phyloP scores from a whole-genome alignment of 2,888 invertebrate genomes.

The Drosophila nr. perissopoda region DNA sequence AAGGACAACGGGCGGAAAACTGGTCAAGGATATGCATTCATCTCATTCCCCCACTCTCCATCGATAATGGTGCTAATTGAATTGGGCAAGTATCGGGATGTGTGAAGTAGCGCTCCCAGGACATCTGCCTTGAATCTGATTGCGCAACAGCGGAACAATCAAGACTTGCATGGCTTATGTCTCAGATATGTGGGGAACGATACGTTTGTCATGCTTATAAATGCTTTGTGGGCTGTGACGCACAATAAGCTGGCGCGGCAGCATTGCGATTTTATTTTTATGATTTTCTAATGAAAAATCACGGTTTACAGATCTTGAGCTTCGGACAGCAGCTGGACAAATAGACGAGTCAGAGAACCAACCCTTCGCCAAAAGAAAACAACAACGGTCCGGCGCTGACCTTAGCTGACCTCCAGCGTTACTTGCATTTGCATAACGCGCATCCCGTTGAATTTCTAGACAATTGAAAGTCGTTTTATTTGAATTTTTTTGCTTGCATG shows the following conservation, averaged over 20 bases:
- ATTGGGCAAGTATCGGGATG: conserved; percentile 66
- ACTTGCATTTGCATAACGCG: conserved; percentile 78
- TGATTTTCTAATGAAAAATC: conserved; percentile 77
- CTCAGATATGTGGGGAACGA: conserved; percentile 51
- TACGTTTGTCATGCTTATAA: conserved; percentile 62
- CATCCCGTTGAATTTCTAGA: conserved; percentile 49
- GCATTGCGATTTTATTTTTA: conserved; percentile 72
- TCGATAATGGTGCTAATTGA: conserved; percentile 66
- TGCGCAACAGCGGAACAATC: conserved; percentile 24
- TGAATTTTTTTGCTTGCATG: conserved; percentile 43
- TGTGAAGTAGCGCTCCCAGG: conserved; percentile 29
- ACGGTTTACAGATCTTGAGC: conserved; percentile 51
- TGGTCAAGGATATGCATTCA: background rate
- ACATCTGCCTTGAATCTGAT: conserved; percentile 59
- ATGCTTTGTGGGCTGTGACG: conserved; percentile 72
- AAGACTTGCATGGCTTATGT: conserved; percentile 34
- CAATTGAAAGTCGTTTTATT: conserved; percentile 29
- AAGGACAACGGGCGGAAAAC: background rate
- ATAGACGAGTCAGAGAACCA: conserved; percentile 46
- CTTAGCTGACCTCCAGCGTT: conserved; percentile 79
- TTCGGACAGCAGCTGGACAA: conserved; percentile 67
- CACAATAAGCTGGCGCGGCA: conserved; percentile 63
- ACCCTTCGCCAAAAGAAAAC: conserved; percentile 70
- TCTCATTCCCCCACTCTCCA: background rate
- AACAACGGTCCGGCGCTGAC: conserved; percentile 72